Base-by-base conservation (phyloP, 1,140 invertebrate species). In the Caenorhabditis inopinata region DNA sequence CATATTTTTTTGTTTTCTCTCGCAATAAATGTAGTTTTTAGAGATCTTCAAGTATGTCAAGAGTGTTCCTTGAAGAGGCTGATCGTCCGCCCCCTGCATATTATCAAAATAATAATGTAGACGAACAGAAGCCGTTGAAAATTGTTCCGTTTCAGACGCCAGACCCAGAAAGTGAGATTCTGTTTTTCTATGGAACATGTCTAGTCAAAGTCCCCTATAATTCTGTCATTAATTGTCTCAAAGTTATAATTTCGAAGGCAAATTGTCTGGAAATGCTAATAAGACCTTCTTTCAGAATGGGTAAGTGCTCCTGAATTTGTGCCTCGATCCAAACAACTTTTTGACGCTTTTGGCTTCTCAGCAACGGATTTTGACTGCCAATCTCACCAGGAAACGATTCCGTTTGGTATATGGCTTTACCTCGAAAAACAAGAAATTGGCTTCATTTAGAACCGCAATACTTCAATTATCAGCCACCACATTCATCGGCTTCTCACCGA, bases 271-370 rank as follows among this genome's bases (percentile, higher is more conserved):
- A n/a, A n/a, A n/a, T n/a, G n/a, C n/a, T n/a, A n/a, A n/a, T n/a
- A n/a, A n/a, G 1, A n/a, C 7, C 16, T 25, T 18, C 6, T 73
- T 79, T 74, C 68, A 80, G 78, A 80, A 80, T 80, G 78, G 78
- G 29, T 74, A 18, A 80, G 68, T 21, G 78, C 78, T 23, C 78
- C 78, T 11, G 78, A 80, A 45, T 80, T 80, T 35, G 68, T 80
- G n/a, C 78, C 78, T 6, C 45, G 78, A 14, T 51, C 42, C 25
- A 74, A 42, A 35, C 27, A 62, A 32, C 53, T 62, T n/a, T 25
- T 29, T 3, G 53, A 62, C 14, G 53, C 53, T 5, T 62, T 62
- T 32, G 53, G 53, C 9, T 62, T 62, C n/a, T n/a, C 53, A 32
- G 23, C 53, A n/a, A n/a, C 53, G 1, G 53, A 62, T 62, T 32